phyloP scores from a whole-genome alignment of 2,888 invertebrate genomes.

The Parthenolecanium corni region DNA sequence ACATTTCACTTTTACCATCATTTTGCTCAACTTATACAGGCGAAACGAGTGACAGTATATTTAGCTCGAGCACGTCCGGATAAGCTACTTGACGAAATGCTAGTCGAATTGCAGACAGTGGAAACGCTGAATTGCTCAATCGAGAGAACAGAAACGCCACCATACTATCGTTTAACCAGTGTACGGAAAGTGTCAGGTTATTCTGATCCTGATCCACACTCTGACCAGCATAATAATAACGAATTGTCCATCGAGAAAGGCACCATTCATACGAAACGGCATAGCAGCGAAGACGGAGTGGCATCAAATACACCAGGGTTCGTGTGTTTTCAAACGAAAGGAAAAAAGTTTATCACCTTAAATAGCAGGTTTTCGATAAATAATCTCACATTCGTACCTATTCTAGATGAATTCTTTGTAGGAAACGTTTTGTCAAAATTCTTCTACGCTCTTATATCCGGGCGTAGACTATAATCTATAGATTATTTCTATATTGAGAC shows the following conservation, averaged over 20 bases:
- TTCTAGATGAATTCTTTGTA: no score
- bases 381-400: no score
- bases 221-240: conserved; percentile 37
- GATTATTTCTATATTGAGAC: no score
- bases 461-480: no score
- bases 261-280: conserved; percentile 91
- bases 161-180: conserved; percentile 88
- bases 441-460: no score
- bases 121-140: conserved; percentile 92
- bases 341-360: background rate
- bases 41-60: conserved; percentile 88
- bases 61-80: conserved; percentile 85
- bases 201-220: conserved; percentile 49
- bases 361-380: background rate
- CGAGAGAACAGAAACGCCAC: conserved; percentile 94
- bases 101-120: conserved; percentile 93
- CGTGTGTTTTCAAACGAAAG: conserved; percentile 33
- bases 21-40: no score
- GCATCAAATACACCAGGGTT: conserved; percentile 61
- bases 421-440: no score
- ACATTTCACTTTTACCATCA: no score
- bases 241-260: conserved; percentile 67
- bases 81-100: conserved; percentile 87
- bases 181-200: conserved; percentile 82
- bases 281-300: conserved; percentile 63